Base-by-base conservation (phyloP, 1,140 invertebrate species). In the Drosophila leontia region DNA sequence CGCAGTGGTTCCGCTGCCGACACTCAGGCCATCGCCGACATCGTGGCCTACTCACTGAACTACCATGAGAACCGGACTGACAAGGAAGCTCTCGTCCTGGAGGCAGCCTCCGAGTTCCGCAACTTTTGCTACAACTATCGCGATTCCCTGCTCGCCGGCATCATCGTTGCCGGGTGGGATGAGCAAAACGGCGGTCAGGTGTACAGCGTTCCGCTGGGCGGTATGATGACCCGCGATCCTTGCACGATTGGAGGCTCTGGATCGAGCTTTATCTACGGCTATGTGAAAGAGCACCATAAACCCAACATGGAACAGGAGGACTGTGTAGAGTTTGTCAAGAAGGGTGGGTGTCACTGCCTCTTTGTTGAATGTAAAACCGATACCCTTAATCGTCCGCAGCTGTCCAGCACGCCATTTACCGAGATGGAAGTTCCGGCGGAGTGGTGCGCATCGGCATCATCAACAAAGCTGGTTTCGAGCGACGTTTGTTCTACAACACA, bases 111-210 rank as follows among this genome's bases (percentile, higher is more conserved):
- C 74, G 95, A 99, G 45, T 98, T 99, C 92, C 95, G 96, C 78
- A 97, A 99, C 91, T 94, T 99, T 60, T 99, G 98, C 91, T 99
- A 99, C 93, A 98, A 97, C 78, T 99, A 99, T 92, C 95, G 99
- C 64, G 98, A 99, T 93, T 96, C 96, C 17, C 93, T 99, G 44
- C 94, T 96, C 17, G 98, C 98, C 82, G 98, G 98, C 55, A 98
- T 99, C 39, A 95, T 99, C 60, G 96, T 98, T 37, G 97, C 97
- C 72, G 99, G 99, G n/a, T 99, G 97, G 97, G 99, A 99, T 93
- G 96, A 96, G 67, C 94, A 95, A 44, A 95, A 96, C 77, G 98
- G 98, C 72, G 98, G 95, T 57, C 95, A 98, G 95, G 96, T 99
- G 35, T 99, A 98, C 92, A 95, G 95, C 29, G 95, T 99, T 65